phyloP scores from a whole-genome alignment of 1,140 invertebrate genomes.

The Daktulosphaira vitifoliae region DNA sequence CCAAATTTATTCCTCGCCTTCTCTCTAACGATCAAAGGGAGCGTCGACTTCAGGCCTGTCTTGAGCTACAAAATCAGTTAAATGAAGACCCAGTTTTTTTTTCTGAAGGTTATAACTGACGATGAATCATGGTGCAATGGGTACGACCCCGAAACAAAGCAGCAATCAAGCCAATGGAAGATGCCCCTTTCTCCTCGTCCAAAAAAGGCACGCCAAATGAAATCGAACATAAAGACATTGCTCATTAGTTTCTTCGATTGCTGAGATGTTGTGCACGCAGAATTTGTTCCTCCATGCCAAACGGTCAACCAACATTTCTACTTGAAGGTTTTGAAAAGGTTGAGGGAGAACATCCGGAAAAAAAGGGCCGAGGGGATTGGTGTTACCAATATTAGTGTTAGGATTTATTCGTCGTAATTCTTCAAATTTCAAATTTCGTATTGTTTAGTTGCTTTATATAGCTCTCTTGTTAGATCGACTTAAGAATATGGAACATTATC shows the following conservation, averaged over 20 bases:
- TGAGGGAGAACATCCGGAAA: neutral
- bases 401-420: no score
- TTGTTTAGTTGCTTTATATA: no score
- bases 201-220: constrained; percentile 35
- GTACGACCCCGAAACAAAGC: constrained; percentile 38
- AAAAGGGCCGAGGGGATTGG: neutral
- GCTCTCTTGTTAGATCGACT: no score
- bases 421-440: no score
- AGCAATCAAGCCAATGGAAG: constrained; percentile 35
- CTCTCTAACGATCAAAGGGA: no score
- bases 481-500: neutral
- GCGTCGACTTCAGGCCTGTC: no score
- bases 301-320: neutral
- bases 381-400: no score
- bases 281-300: neutral
- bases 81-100: neutral
- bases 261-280: neutral
- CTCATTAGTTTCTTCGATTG: constrained; percentile 18
- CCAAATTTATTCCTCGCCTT: no score
- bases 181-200: constrained; percentile 11
- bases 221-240: constrained; percentile 34
- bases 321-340: neutral
- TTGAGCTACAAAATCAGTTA: no score
- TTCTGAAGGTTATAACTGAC: neutral
- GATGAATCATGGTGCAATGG: constrained; percentile 4